These are phyloP conservation scores for Griposia aprilina DNA, from an alignment of 2,888 invertebrate species.

Conservation along the genomic window DNA sequence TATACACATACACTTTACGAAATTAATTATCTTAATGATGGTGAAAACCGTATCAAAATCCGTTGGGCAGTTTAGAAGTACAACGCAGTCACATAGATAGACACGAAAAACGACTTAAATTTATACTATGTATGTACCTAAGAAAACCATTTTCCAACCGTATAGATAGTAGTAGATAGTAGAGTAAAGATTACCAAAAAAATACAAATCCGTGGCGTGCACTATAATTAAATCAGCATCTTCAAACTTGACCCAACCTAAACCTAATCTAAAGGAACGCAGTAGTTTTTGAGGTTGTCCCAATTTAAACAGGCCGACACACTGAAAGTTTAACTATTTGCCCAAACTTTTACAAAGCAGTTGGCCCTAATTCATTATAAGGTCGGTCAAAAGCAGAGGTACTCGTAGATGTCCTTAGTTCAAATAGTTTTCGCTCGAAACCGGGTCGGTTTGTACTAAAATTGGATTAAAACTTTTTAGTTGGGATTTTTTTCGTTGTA, in stretches of 20 bases:
- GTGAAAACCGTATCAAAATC: too few species aligned
- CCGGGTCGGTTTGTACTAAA: constrained; percentile 27
- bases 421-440: constrained; percentile 60
- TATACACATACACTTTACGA: too few species aligned
- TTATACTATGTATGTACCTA: too few species aligned
- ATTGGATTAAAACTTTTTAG: constrained; percentile 32
- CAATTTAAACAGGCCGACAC: constrained; percentile 45
- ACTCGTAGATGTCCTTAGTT: constrained; percentile 48
- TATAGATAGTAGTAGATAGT: too few species aligned
- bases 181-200: not conserved
- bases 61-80: too few species aligned
- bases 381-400: constrained; percentile 53
- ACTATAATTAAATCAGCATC: constrained; percentile 11
- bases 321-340: constrained; percentile 60
- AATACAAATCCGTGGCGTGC: not conserved
- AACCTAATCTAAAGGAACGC: constrained; percentile 4
- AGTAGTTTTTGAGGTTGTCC: constrained; percentile 60
- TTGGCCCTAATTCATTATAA: constrained; percentile 61
- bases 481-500: not conserved
- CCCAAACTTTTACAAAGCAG: constrained; percentile 63
- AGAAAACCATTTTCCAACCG: not conserved
- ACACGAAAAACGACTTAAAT: too few species aligned
- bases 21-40: too few species aligned
- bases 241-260: not conserved
- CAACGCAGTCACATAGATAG: too few species aligned